Base-by-base conservation (phyloP, 1,140 invertebrate genomes). In the Heliconius himera region DNA sequence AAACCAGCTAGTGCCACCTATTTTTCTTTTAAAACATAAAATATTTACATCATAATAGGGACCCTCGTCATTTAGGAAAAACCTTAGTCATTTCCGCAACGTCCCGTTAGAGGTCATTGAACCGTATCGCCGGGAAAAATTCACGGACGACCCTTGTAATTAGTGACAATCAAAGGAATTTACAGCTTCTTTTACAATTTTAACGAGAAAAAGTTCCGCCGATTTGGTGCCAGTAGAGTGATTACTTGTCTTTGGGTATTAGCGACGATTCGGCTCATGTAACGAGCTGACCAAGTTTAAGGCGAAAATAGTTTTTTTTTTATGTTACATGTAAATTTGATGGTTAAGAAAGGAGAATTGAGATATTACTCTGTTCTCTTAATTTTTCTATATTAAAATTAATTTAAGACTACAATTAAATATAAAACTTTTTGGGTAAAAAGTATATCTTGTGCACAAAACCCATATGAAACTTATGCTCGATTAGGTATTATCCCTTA, bases 141-240 rank as follows among this genome's bases (percentile, higher is more conserved):
- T 78, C 76, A 81, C 79, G 80, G 80, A 82, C 79, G 82, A 81
- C 81, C 82, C 38, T 78, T 81, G 82, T 83, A 83, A 83, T 83
- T 83, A 81, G 82, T 83, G 82, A 83, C 80, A 83, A 82, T 82
- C 81, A 82, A 72, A 82, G 80, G 74, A 82, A 80, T 82, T 82
- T 80, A 66, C 81, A 82, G 79, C 77, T 71, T 81, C 79, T 74
- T 81, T 83, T 78, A 81, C 78, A 79, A 76, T 82, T 77, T 82
- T 79, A 83, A 83, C 74, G 80, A 83, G 82, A 72, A 80, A 83
- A 81, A 81, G 73, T 79, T 83, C 70, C 80, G 76, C 77, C 76
- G 76, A 51, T 80, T 82, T 56, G 76, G 75, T 76, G 75, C 70
- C 73, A 75, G 73, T 22, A 54, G 72, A 80, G 54, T 76, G 71